Percentiles rank a stretch among this genome's conserved stretches.
Conservation (phyloP, 2,888 invertebrate genomes). For the Trimorus sp. region DNA sequence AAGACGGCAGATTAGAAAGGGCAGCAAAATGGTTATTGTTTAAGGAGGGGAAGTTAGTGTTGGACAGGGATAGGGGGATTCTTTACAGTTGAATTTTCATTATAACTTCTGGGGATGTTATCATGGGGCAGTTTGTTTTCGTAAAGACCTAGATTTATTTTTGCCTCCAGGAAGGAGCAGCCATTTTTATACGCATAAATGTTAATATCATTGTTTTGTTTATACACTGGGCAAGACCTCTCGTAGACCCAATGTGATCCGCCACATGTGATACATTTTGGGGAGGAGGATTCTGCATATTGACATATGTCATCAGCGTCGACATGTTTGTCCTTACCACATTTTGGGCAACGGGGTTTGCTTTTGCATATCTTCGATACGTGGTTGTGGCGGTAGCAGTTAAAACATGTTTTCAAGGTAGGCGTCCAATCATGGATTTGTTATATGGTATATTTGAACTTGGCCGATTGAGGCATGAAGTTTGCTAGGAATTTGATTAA, state of each 20-base stretch:
- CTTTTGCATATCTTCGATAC: not conserved
- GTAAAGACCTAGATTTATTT: not conserved
- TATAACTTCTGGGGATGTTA: too few relatives aligned
- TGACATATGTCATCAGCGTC: not conserved
- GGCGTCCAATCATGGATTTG: not conserved
- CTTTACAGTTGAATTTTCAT: not conserved
- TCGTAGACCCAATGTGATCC: not conserved
- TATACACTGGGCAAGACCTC: not conserved
- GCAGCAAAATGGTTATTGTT: too few relatives aligned
- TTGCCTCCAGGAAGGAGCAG: conserved; percentile 2
- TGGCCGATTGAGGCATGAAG: not conserved
- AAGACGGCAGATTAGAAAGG: too few relatives aligned
- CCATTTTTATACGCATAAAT: not conserved
- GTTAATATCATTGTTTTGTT: not conserved
- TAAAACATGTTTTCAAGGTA: not conserved
- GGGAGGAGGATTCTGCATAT: not conserved
- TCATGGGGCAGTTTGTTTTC: too few relatives aligned
- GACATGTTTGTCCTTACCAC: conserved; percentile 3
- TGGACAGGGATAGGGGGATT: too few relatives aligned
- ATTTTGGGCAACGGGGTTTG: not conserved
- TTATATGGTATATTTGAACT: not conserved
- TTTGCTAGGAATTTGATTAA: conserved; percentile 3
- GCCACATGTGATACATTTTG: not conserved
- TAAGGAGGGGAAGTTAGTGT: too few relatives aligned
- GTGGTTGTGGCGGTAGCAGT: conserved; percentile 6